phyloP scores from a whole-genome alignment of 2,797 vertebrate species.

The Mionectes olivaceus region DNA sequence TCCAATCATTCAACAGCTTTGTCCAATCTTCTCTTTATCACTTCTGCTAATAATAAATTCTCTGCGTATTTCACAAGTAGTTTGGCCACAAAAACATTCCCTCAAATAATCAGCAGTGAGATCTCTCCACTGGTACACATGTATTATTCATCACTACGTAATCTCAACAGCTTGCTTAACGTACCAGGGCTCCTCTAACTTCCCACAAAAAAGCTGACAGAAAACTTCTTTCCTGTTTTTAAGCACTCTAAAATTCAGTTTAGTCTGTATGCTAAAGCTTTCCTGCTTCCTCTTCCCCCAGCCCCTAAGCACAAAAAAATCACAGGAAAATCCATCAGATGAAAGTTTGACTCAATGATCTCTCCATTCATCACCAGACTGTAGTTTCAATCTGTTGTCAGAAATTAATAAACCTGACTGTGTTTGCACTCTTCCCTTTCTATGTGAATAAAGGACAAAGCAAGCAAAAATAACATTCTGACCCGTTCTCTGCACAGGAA shows the following conservation, averaged over 20 bases:
- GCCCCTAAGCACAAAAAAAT: not conserved
- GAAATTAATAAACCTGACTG: not conserved
- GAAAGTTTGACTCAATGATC: not conserved
- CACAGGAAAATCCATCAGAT: not conserved
- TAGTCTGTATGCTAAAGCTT: not conserved
- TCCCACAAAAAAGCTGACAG: slow-evolving; percentile 41
- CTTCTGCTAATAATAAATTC: not conserved
- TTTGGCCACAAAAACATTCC: slow-evolving; percentile 17
- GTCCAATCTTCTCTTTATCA: not conserved
- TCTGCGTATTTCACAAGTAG: not conserved
- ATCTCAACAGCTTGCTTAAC: slow-evolving; percentile 37
- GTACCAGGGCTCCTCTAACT: slow-evolving; percentile 40
- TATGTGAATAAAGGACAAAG: not conserved
- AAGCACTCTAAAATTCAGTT: not conserved
- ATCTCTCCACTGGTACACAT: not conserved
- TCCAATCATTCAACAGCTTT: not conserved
- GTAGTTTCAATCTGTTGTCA: not conserved
- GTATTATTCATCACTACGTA: slow-evolving; percentile 24
- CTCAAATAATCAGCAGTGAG: slow-evolving; percentile 44
- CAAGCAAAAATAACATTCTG: not conserved
- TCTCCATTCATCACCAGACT: not conserved
- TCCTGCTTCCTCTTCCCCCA: not conserved
- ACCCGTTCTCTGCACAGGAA: not conserved
- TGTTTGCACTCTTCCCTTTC: not conserved
- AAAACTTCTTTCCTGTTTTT: slow-evolving; percentile 15